phyloP scores from a whole-genome alignment of 1,140 invertebrate genomes.

The Thalassaphorura encarpata region DNA sequence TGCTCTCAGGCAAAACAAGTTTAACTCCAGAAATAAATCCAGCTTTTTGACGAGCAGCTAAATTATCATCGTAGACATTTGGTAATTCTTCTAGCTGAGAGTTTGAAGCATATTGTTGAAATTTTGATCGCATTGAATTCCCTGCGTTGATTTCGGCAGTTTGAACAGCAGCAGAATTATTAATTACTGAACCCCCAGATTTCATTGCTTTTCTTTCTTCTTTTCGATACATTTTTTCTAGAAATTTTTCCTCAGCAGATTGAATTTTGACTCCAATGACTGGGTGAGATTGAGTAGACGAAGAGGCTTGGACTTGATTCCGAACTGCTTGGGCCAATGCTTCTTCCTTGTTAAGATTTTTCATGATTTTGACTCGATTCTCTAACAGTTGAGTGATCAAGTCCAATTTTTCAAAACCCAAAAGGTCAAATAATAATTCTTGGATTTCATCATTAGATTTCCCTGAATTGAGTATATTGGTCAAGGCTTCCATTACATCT shows the following conservation, averaged over 20 bases:
- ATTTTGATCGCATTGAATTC: neutral
- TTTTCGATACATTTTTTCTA: constrained; percentile 72
- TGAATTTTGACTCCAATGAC: constrained; percentile 46
- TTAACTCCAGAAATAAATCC: constrained; percentile 70
- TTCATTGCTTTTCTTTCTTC: constrained; percentile 74
- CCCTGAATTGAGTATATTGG: constrained; percentile 50
- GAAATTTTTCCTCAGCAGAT: constrained; percentile 68
- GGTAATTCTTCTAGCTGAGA: constrained; percentile 1
- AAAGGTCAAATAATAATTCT: constrained; percentile 69
- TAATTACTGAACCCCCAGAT: constrained; percentile 36
- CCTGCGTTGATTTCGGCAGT: neutral
- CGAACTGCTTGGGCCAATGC: constrained; percentile 15
- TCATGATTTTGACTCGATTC: constrained; percentile 43
- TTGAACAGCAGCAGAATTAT: neutral
- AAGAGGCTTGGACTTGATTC: constrained; percentile 15
- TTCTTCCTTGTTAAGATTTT: constrained; percentile 16
- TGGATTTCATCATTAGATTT: constrained; percentile 63
- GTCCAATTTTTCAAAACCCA: constrained; percentile 79
- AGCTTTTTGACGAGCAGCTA: constrained; percentile 53
- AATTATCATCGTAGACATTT: constrained; percentile 30
- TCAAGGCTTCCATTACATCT: constrained; percentile 50
- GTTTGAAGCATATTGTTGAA: neutral
- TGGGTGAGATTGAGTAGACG: constrained; percentile 20
- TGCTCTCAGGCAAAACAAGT: constrained; percentile 66
- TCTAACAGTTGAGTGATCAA: constrained; percentile 66